Conservation (phyloP, 2,797 vertebrate genomes). For the Toxotes lorentzi region DNA sequence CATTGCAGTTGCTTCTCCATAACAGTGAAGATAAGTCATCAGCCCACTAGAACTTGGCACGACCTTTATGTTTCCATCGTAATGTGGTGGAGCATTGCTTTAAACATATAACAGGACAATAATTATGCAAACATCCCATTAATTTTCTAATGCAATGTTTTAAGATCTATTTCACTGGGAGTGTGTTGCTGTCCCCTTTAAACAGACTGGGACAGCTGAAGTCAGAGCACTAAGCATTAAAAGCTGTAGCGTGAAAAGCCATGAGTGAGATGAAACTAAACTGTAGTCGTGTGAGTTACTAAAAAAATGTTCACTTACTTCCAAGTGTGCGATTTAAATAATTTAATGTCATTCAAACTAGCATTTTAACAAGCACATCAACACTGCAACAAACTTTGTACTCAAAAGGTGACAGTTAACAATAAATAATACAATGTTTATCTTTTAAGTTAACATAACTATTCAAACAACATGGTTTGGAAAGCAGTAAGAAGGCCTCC, state of each 20-base stretch:
- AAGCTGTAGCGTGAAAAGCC: neutral
- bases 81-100: conserved; percentile 16
- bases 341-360: conserved; percentile 79
- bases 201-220: conserved; percentile 8
- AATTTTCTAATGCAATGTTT: conserved; percentile 20
- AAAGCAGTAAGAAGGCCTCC: conserved; percentile 47
- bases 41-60: conserved; percentile 44
- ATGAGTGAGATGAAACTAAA: neutral
- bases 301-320: conserved; percentile 24
- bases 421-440: conserved; percentile 81
- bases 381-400: conserved; percentile 71
- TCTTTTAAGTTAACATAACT: conserved; percentile 60
- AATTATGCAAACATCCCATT: conserved; percentile 47
- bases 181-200: neutral
- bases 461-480: conserved; percentile 63
- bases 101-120: conserved; percentile 47
- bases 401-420: conserved; percentile 70
- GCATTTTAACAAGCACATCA: conserved; percentile 70
- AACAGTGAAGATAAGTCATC: conserved; percentile 22
- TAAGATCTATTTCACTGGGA: conserved; percentile 19
- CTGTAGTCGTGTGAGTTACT: neutral
- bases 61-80: conserved; percentile 42
- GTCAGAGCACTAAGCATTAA: neutral
- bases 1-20: conserved; percentile 17
- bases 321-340: conserved; percentile 65